These are phyloP conservation scores for Rhabdomys dilectus DNA, from an alignment of 2,113 vertebrate species.

Conservation along the genomic window DNA sequence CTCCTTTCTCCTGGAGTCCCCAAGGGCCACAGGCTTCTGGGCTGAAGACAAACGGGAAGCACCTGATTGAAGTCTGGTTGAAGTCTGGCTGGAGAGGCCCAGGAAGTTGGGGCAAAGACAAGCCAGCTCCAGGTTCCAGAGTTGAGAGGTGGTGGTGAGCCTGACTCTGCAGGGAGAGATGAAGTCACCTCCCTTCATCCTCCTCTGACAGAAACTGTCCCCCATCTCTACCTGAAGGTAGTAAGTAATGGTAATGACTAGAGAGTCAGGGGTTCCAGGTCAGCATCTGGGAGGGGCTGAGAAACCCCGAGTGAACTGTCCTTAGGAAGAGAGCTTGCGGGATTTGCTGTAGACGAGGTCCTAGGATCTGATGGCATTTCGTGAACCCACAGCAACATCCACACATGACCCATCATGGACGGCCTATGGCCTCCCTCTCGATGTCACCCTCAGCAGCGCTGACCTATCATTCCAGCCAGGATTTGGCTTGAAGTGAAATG, in stretches of 20 bases:
- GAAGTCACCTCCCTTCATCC: background rate
- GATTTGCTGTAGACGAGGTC: background rate
- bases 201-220: background rate
- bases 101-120: background rate
- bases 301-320: background rate
- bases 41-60: background rate
- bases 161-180: background rate
- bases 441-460: background rate
- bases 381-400: too few species aligned
- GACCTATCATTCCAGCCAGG: background rate
- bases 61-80: background rate
- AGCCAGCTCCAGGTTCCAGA: background rate
- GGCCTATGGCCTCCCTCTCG: background rate
- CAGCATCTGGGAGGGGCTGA: background rate
- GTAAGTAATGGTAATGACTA: background rate
- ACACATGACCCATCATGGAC: accelerated
- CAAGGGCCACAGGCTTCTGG: too few species aligned
- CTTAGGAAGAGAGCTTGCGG: background rate
- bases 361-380: too few species aligned
- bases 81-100: background rate
- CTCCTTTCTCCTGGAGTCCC: background rate
- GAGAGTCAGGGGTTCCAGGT: too few species aligned
- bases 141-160: background rate
- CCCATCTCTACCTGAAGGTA: too few species aligned
- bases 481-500: background rate